Base-by-base conservation (phyloP, 2,888 invertebrate genomes). In the Odontomyia ornata region DNA sequence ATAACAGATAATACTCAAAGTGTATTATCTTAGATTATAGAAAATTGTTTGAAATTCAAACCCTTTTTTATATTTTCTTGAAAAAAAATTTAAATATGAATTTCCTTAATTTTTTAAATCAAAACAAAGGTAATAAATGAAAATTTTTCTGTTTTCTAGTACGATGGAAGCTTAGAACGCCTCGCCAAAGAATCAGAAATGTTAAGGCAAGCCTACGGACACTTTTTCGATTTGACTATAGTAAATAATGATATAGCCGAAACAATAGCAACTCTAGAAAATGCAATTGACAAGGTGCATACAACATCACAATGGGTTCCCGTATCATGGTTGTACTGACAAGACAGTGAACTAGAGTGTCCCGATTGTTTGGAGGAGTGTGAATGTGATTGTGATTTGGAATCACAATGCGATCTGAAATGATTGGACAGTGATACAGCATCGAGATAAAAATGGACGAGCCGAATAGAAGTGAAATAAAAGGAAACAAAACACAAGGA, bases 161-260 rank as follows among this genome's bases (percentile, higher is more conserved):
- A 95, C 85, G 99, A 99, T 87, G 99, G 98, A 77, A 99, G 98
- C 83, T 89, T 99, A 84, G 99, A 99, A 87, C 91, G 97, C 77
- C 89, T 99, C 81, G 95, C 97, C 30, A 96, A 96, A 83, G 99
- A 99, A 87, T 98, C 98, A 72, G 98, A 99, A 83, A 93, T 97
- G 87, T 89, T 99, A 80, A 93, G 97, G 47, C 95, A 96, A 85
- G 96, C 98, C 15, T 99, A 99, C 88, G 98, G 99, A 62, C 99
- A 99, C 88, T 96, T 96, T 88, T 99, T 99, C 89, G 99, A 99
- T 89, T 89, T 98, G 86, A 96, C 94, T 82, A 97, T 99, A 84
- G 95, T 99, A 80, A 99, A 99, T 90, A 99, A 98, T 89, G 99
- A 99, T 88, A 99, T 99, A 80, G 98, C 99, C 87, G 98, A 98